Evolutionary conservation across 2,888 invertebrate genomes (phyloP), one percentile per base, ranked within the genome.

Genomic region (Priocnemis perturbator): DNA sequence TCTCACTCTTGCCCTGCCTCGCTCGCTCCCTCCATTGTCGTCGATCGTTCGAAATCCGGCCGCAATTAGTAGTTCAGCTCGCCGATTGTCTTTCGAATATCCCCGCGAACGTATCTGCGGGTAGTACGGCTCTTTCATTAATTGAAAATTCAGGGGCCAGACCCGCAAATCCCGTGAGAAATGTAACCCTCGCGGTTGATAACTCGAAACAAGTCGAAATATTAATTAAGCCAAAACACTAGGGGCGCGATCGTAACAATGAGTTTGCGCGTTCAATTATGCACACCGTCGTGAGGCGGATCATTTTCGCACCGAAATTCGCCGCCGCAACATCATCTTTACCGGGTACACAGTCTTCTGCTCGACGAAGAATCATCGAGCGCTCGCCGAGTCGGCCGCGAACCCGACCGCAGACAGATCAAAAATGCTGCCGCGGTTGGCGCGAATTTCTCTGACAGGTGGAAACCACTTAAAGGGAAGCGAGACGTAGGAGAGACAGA

Each of bases 381-480:
- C 14, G 37, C 14, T 37, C 37, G 7, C 7, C 7, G 14, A 37
- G 37, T 11, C 11, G 37, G 37, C 11, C 37, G 37, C 7, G 14
- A 37, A 11, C 11, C 7, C 37, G 37, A 37, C 64, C 26, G 44
- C 30, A 67, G 53, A 23, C 52, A 62, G 68, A 67, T 68, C 23
- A 21, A 53, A 53, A 21, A 26, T 23, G 53, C 15, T 53, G 53
- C 23, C 21, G 53, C 23, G 26, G 60, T 19, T 11, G 62, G 56
- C 67, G 56, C 56, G 63, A 67, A 69, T 74, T 77, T 75, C 69
- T 68, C 64, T 71, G 77, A 62, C 70, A 72, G 70, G 64, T 72
- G 72, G 67, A 77, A 77, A 69, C 67, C 77, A 76, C 69, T 79
- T 79, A 77, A 69, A 67, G 64, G 60, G 61, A 45, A 37, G 37